Percentiles rank a stretch among this genome's conserved stretches.
phyloP scores from a whole-genome alignment of 1,140 invertebrate species.

The Conus ventricosus region DNA sequence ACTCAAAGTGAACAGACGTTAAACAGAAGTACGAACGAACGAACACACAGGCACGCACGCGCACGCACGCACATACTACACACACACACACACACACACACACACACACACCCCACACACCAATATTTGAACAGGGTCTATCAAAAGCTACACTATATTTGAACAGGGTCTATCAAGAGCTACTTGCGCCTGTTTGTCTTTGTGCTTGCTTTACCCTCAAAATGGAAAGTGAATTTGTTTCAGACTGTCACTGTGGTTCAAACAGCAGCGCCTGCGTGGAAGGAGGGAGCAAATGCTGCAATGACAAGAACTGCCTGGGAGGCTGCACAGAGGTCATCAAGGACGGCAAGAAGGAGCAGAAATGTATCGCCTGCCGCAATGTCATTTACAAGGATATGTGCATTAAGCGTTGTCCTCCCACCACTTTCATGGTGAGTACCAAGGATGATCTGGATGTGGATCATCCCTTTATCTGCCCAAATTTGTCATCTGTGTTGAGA shows the following conservation, averaged over 20 bases:
- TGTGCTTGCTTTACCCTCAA: too few relatives aligned
- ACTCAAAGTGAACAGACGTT: too few relatives aligned
- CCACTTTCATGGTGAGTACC: slow-evolving; percentile 79
- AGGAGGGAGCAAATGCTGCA: slow-evolving; percentile 78
- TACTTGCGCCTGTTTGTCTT: too few relatives aligned
- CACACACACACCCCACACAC: not conserved
- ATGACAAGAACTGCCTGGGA: slow-evolving; percentile 87
- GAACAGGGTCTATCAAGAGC: too few relatives aligned
- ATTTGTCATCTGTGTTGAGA: too few relatives aligned
- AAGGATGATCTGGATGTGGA: not conserved
- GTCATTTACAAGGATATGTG: slow-evolving; percentile 76
- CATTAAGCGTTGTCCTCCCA: slow-evolving; percentile 85
- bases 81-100: not conserved
- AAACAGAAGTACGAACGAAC: too few relatives aligned
- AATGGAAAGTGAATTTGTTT: not conserved
- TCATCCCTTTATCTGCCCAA: not conserved
- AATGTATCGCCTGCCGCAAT: slow-evolving; percentile 87
- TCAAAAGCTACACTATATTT: too few relatives aligned
- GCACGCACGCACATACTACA: not conserved
- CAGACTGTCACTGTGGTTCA: slow-evolving; percentile 43
- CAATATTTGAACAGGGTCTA: not conserved
- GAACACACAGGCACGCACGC: too few relatives aligned
- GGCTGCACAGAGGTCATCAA: slow-evolving; percentile 79
- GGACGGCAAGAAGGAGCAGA: slow-evolving; percentile 75
- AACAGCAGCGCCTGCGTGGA: slow-evolving; percentile 35